Evolutionary conservation across 2,113 vertebrate genomes (phyloP).

Genomic region (Myrmecophaga tridactyla): DNA sequence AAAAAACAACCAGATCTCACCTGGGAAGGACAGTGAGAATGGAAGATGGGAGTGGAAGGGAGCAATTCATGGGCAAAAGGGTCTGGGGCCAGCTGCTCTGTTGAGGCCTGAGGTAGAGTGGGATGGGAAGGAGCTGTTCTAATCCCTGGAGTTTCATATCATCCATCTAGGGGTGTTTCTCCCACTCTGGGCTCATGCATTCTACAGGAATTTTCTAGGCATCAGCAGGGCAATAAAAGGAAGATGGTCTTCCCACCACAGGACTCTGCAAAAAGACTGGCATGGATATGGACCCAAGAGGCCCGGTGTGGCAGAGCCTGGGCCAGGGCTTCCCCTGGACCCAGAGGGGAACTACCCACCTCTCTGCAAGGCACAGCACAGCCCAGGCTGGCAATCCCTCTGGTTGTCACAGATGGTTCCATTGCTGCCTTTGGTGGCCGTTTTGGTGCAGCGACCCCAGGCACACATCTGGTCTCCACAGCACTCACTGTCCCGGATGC

Average conservation of each 20-base stretch:
- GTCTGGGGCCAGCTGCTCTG: background rate
- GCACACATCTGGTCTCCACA: constrained; percentile 90
- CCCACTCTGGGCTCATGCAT: background rate
- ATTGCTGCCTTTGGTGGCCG: constrained; percentile 85
- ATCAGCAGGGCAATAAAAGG: background rate
- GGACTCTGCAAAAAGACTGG: too few relatives aligned
- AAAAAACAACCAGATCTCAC: background rate
- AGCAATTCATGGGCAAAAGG: too few relatives aligned
- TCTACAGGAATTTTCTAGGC: background rate
- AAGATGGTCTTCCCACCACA: background rate
- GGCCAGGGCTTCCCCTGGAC: background rate
- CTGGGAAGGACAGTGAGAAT: background rate
- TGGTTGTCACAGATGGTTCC: constrained; percentile 94
- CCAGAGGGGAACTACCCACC: constrained; percentile 78
- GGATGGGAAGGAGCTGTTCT: background rate
- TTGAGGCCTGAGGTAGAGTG: background rate
- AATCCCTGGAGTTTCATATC: background rate
- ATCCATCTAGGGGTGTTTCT: background rate
- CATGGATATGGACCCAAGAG: background rate
- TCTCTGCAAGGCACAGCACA: constrained; percentile 93
- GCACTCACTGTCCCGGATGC: constrained; percentile 91
- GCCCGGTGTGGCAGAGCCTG: rapidly evolving
- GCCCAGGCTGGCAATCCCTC: constrained; percentile 87
- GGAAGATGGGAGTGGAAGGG: background rate
- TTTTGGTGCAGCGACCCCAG: constrained; percentile 90